These are phyloP conservation scores for Zaprionus davidi DNA, from an alignment of 1,140 invertebrate species.

Conservation along the genomic window DNA sequence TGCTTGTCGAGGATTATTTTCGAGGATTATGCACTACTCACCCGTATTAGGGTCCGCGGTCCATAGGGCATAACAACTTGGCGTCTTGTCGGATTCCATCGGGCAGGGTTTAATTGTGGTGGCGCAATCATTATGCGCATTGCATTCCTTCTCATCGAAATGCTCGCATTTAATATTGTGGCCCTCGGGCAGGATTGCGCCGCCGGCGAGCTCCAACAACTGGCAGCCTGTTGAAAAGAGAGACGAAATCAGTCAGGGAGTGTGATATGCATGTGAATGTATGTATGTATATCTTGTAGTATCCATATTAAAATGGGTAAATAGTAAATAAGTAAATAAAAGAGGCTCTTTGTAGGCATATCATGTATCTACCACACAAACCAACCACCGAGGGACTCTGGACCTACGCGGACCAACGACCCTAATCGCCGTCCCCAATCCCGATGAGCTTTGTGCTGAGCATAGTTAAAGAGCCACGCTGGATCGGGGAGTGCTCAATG, in stretches of 20 bases:
- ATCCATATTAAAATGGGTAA: slow-evolving; percentile 28
- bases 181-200: slow-evolving; percentile 67
- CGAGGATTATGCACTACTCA: slow-evolving; percentile 37
- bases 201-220: slow-evolving; percentile 28
- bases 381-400: slow-evolving; percentile 5
- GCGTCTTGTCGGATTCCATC: slow-evolving; percentile 69
- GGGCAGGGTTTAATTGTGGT: slow-evolving; percentile 61
- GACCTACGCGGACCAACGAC: slow-evolving; percentile 38
- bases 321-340: slow-evolving; percentile 35
- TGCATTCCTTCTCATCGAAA: slow-evolving; percentile 73
- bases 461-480: slow-evolving; percentile 4
- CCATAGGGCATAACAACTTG: slow-evolving; percentile 86
- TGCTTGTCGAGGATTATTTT: not conserved
- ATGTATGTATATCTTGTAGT: not conserved
- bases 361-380: slow-evolving; percentile 34
- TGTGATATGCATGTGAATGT: not conserved
- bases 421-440: slow-evolving; percentile 31
- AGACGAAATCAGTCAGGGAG: slow-evolving; percentile 8
- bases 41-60: slow-evolving; percentile 85
- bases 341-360: slow-evolving; percentile 39
- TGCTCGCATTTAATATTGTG: slow-evolving; percentile 72
- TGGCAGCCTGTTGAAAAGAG: slow-evolving; percentile 34
- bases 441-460: slow-evolving; percentile 16
- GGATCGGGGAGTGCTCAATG: slow-evolving; percentile 33
- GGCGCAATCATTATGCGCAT: slow-evolving; percentile 44